These are phyloP conservation scores for Trachelipus rathkii DNA, from an alignment of 1,140 invertebrate genomes.

Conservation along the genomic window DNA sequence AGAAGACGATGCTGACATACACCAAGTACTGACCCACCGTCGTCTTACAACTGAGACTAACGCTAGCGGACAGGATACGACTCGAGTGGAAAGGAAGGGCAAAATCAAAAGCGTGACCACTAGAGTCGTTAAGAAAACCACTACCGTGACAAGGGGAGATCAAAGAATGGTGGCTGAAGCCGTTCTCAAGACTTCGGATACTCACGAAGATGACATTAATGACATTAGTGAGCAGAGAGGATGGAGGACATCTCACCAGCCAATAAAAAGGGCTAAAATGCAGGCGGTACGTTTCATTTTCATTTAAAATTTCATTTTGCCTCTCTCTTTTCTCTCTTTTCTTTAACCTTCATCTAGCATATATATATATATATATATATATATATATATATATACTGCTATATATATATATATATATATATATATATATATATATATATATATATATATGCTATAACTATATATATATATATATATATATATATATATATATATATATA, in stretches of 20 bases:
- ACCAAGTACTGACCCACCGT: conserved; percentile 74
- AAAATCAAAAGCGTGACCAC: conserved; percentile 69
- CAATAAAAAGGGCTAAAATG: conserved; percentile 36
- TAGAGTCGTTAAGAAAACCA: conserved; percentile 81
- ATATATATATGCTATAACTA: no score
- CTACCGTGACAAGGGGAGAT: conserved; percentile 79
- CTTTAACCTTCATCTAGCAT: no score
- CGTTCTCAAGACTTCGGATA: conserved; percentile 53
- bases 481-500: no score
- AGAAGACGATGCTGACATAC: conserved; percentile 55
- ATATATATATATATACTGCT: no score
- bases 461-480: no score
- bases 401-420: no score
- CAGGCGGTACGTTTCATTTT: conserved; percentile 33
- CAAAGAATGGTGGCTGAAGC: conserved; percentile 70
- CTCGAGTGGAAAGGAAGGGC: conserved; percentile 60
- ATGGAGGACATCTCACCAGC: conserved; percentile 33
- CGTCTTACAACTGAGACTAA: conserved; percentile 75
- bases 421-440: no score
- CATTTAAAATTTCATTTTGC: background rate
- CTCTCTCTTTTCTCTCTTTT: no score
- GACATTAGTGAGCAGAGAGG: conserved; percentile 44
- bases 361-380: no score
- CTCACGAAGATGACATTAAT: conserved; percentile 47
- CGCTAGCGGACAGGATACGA: conserved; percentile 62